phyloP scores from a whole-genome alignment of 2,113 vertebrate genomes.

The Echinops telfairi region DNA sequence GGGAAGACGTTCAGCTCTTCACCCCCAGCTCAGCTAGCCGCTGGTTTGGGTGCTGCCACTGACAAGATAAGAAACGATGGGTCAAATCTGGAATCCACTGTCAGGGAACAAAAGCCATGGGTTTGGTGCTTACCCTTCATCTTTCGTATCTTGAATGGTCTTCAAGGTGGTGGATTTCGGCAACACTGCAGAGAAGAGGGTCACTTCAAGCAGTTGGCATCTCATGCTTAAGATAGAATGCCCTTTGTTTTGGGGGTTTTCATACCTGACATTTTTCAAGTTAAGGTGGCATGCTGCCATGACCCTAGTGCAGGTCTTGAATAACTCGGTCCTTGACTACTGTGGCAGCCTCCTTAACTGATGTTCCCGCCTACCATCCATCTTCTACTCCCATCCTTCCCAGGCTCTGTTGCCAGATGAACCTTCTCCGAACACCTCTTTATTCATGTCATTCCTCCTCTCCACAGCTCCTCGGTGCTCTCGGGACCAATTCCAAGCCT shows the following conservation, averaged over 20 bases:
- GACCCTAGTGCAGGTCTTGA: slow-evolving; percentile 56
- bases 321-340: slow-evolving; percentile 44
- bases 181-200: neutral
- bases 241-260: neutral
- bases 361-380: slow-evolving; percentile 26
- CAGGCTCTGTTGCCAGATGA: slow-evolving; percentile 40
- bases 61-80: slow-evolving; percentile 17
- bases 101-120: neutral
- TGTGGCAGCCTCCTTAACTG: slow-evolving; percentile 39
- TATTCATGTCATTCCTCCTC: slow-evolving; percentile 67
- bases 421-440: slow-evolving; percentile 75
- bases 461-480: slow-evolving; percentile 19
- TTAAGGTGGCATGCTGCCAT: slow-evolving; percentile 30
- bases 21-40: neutral
- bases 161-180: neutral
- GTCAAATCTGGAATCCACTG: neutral
- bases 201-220: slow-evolving; percentile 16
- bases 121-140: neutral
- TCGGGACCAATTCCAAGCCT: slow-evolving; percentile 69
- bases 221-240: slow-evolving; percentile 30
- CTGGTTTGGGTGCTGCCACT: slow-evolving; percentile 33
- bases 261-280: slow-evolving; percentile 54
- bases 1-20: slow-evolving; percentile 4
- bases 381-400: slow-evolving; percentile 49
- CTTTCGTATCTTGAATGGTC: slow-evolving; percentile 35